Conservation (phyloP, 2,113 vertebrate genomes). For the Gasterosteus nipponicus region DNA sequence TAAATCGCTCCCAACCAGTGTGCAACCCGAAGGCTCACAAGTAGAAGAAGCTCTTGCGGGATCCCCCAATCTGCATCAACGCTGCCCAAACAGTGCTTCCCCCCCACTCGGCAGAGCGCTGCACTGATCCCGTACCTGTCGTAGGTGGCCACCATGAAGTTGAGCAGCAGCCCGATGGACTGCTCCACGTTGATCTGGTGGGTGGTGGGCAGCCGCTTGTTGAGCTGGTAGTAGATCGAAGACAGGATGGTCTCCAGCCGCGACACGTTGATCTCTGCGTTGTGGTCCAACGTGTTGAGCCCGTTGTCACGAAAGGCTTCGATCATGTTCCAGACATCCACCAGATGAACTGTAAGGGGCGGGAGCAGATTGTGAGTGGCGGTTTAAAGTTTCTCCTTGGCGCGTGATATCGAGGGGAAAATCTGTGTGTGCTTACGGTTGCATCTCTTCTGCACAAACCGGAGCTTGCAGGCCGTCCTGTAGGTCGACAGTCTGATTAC, state of each 20-base stretch:
- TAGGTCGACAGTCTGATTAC: conserved; percentile 97
- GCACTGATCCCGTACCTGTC: conserved; percentile 85
- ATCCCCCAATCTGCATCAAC: not conserved
- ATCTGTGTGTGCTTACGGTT: conserved; percentile 87
- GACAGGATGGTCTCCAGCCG: conserved; percentile 97
- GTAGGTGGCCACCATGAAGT: conserved; percentile 95
- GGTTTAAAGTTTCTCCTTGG: not conserved
- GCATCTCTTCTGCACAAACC: conserved; percentile 97
- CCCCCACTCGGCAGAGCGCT: not conserved
- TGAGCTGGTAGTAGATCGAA: conserved; percentile 98
- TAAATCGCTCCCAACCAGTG: not conserved
- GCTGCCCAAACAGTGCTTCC: not conserved
- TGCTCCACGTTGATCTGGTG: conserved; percentile 98
- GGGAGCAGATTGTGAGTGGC: conserved; percentile 14
- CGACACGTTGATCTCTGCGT: conserved; percentile 94
- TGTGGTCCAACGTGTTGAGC: conserved; percentile 93
- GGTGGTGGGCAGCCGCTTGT: conserved; percentile 95
- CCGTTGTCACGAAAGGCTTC: conserved; percentile 98
- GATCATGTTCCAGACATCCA: conserved; percentile 99
- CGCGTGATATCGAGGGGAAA: not conserved
- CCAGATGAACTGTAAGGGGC: conserved; percentile 89
- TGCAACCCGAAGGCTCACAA: not conserved
- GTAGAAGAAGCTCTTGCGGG: not conserved
- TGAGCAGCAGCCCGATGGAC: conserved; percentile 96
- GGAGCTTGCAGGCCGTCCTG: conserved; percentile 95